Conservation (phyloP, 2,113 vertebrate genomes). For the Hepsetus odoe region DNA sequence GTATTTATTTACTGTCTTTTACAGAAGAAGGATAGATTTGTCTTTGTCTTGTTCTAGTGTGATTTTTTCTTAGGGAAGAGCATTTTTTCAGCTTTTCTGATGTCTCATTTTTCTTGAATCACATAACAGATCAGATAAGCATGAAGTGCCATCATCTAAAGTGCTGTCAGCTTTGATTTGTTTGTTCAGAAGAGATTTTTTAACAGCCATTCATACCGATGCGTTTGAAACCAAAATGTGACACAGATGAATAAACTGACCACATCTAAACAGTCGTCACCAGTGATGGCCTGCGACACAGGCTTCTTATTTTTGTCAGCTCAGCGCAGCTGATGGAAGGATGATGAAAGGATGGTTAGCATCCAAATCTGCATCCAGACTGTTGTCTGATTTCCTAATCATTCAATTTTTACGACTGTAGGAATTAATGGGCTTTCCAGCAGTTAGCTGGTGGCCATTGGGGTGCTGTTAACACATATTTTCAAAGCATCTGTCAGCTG, state of each 20-base stretch:
- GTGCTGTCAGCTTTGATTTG: background rate
- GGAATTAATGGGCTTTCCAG: background rate
- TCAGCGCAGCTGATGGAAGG: background rate
- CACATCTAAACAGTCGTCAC: background rate
- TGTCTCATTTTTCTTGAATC: background rate
- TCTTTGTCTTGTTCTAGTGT: background rate
- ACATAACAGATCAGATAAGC: background rate
- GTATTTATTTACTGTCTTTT: background rate
- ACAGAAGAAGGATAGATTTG: too few species aligned
- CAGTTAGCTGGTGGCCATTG: background rate
- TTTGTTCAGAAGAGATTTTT: background rate
- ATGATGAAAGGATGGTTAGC: background rate
- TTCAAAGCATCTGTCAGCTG: conserved; percentile 45
- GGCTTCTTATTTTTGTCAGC: background rate
- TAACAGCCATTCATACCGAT: background rate
- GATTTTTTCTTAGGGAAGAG: background rate
- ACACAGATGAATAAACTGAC: background rate
- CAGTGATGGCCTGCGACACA: background rate
- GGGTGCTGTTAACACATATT: background rate
- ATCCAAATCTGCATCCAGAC: background rate
- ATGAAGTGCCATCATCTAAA: background rate
- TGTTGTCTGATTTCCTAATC: background rate
- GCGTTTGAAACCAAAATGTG: background rate
- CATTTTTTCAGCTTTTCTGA: background rate
- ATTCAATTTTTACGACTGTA: background rate